These are phyloP conservation scores for Zoanthus sociatus DNA, from an alignment of 92 coral and sea anemone species.

Conservation along the genomic window DNA sequence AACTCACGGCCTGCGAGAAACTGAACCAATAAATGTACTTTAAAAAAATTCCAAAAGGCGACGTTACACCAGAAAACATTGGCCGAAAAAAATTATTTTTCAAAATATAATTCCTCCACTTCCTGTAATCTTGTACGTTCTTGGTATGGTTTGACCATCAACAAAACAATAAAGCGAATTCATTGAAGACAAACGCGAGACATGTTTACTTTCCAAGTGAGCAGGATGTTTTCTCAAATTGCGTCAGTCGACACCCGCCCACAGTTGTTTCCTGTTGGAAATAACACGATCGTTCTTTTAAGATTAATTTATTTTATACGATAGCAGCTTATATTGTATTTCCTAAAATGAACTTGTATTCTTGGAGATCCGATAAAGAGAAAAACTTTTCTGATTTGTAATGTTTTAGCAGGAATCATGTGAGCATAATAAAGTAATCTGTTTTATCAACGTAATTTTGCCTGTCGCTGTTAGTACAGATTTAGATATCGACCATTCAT, in stretches of 20 bases:
- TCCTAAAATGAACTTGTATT: background rate
- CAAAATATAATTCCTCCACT: too few species aligned
- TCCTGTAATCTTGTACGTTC: too few species aligned
- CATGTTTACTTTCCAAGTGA: conserved; percentile 11
- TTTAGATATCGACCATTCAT: background rate
- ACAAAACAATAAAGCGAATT: background rate
- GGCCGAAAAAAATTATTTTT: too few species aligned
- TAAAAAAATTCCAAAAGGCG: too few species aligned
- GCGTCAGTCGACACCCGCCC: background rate
- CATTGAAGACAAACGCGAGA: background rate
- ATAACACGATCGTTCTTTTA: too few species aligned
- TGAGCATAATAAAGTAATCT: background rate
- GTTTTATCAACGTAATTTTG: background rate
- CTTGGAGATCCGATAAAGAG: background rate
- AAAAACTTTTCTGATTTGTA: background rate
- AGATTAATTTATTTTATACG: too few species aligned
- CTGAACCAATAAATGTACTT: too few species aligned
- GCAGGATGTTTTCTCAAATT: background rate
- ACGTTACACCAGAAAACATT: too few species aligned
- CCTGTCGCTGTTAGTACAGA: background rate
- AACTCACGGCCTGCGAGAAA: too few species aligned
- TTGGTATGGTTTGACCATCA: too few species aligned
- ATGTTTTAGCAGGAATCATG: background rate
- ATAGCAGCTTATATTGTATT: background rate
- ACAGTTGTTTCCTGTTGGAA: too few species aligned